A percentile compares a stretch with the other conserved stretches of the same genome.
These are phyloP conservation scores for Ascidia mentula DNA, from an alignment of 23 tunicate species.

Conservation along the genomic window DNA sequence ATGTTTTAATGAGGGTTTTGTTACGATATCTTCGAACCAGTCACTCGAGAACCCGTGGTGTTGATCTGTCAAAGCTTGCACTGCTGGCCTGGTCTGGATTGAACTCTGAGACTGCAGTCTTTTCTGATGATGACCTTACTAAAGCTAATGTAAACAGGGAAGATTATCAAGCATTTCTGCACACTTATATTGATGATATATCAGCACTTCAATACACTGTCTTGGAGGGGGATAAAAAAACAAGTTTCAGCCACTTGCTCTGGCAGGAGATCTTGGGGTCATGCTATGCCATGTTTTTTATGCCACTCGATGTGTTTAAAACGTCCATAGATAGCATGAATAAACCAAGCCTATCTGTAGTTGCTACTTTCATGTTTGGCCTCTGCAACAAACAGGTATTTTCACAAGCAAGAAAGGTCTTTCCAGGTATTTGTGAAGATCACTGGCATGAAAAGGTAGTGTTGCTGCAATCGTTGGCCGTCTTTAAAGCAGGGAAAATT, in stretches of 20 bases:
- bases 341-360: not conserved
- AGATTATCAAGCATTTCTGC: not conserved
- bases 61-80: constrained; percentile 1
- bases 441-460: not conserved
- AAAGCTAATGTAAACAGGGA: not conserved
- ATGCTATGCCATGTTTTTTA: not conserved
- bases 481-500: not conserved
- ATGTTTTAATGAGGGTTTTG: not conserved
- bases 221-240: not conserved
- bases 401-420: not conserved
- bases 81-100: constrained; percentile 17
- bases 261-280: not conserved
- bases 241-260: not conserved
- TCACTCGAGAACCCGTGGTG: not conserved
- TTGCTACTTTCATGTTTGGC: not conserved
- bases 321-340: not conserved
- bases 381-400: not conserved
- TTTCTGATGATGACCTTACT: not conserved
- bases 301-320: not conserved
- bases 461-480: not conserved
- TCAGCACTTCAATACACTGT: not conserved
- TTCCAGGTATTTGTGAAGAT: not conserved
- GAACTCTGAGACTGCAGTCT: not conserved
- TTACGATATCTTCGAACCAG: not conserved
- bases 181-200: not conserved